Base-by-base conservation (phyloP, 2,797 vertebrate species). In the Prionace glauca region DNA sequence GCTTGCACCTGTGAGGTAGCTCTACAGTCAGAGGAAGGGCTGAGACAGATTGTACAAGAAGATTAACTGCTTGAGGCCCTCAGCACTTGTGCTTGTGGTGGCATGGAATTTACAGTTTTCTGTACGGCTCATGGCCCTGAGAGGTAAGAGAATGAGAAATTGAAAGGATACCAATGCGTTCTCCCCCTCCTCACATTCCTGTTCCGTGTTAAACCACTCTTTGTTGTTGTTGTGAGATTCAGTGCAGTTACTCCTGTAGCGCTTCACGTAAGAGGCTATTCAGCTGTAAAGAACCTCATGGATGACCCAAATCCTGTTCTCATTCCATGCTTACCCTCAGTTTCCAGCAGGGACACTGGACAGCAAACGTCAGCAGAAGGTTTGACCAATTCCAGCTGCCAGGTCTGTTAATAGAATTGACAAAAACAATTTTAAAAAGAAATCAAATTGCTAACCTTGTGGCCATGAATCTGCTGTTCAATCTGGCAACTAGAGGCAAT, bases 11-110 rank as follows among this genome's bases (percentile, higher is more conserved):
- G 24, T 72, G 45, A 26, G 92, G 71, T 77, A 95, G 45, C 29
- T 77, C 50, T 50, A 5, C 26, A 32, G 45, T 95, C 67, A 95
- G 71, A 74, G 71, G 71, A 95, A 60, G 45, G 71, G 26, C 29
- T 32, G 45, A 22, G 14, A 72, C 71, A 56, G 36, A 95, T 77
- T 74, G 72, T 74, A 29, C 50, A 14, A 50, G 71, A 32, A 95
- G 93, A 77, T 95, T 95, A 95, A 4, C 72, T 95, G 69, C 93
- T 95, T 74, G 69, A 72, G 69, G 93, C 93, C 72, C 71, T 32
- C 26, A 56, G 36, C 36, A 45, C 45, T 95, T 77, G 29, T 41
- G 0, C 60, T 95, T 77, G 93, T 2, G 14, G 1, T 32, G 41
- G 16, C 12, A 50, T 77, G 71, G 7, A 45, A 74, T 69, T 60